These are phyloP conservation scores for Drosophila truncata DNA, from an alignment of 1,140 invertebrate species.

Conservation along the genomic window DNA sequence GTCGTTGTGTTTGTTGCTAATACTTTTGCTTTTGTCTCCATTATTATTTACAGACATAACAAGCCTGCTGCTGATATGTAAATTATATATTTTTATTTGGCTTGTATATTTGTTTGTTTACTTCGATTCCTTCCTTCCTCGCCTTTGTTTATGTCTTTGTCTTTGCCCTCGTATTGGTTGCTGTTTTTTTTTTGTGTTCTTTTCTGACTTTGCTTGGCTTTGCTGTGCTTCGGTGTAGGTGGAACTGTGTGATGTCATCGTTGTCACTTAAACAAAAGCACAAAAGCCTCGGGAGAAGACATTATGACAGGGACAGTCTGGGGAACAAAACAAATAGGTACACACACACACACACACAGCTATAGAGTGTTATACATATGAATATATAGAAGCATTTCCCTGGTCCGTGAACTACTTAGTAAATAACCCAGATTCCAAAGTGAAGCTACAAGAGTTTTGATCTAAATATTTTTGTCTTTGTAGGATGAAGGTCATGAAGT, in stretches of 20 bases:
- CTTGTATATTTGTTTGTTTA: conserved; percentile 70
- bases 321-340: conserved; percentile 21
- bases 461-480: too few species aligned
- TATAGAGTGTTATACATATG: not conserved
- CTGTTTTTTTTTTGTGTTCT: conserved; percentile 18
- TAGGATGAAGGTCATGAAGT: not conserved
- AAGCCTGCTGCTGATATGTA: conserved; percentile 23
- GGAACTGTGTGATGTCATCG: conserved; percentile 73
- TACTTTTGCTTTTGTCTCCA: conserved; percentile 16
- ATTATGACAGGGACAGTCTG: conserved; percentile 32
- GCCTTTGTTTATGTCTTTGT: conserved; percentile 70
- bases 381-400: conserved; percentile 5
- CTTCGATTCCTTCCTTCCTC: conserved; percentile 61
- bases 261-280: conserved; percentile 58
- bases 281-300: conserved; percentile 27
- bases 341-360: not conserved
- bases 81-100: conserved; percentile 42
- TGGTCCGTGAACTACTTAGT: not conserved
- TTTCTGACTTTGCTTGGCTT: conserved; percentile 16
- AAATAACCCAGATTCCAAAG: conserved; percentile 3
- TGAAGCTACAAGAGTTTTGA: not conserved
- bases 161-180: conserved; percentile 34
- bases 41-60: conserved; percentile 28
- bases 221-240: conserved; percentile 53
- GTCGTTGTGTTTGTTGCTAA: conserved; percentile 16